A percentile compares a stretch with the other conserved stretches of the same genome.
phyloP scores from a whole-genome alignment of 2,797 vertebrate species.

The Oreochromis mossambicus region DNA sequence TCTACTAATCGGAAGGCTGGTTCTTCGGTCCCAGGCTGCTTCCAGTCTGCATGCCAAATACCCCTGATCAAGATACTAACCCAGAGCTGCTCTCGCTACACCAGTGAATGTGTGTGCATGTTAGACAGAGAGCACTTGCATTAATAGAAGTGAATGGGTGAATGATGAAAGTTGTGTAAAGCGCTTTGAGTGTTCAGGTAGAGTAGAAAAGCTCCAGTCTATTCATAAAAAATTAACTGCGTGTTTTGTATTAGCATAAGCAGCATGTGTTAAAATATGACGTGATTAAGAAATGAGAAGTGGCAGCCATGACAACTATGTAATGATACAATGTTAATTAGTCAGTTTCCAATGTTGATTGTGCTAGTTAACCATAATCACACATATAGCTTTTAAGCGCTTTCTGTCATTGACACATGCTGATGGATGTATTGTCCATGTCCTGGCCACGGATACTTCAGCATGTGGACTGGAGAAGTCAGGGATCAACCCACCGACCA shows the following conservation, averaged over 20 bases:
- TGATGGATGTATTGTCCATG: neutral
- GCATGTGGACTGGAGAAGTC: neutral
- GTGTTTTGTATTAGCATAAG: neutral
- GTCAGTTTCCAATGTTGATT: neutral
- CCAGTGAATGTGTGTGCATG: neutral
- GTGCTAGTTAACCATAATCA: neutral
- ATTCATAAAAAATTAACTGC: neutral
- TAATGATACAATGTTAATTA: neutral
- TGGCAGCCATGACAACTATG: too few relatives aligned
- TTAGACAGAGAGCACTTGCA: rapidly evolving
- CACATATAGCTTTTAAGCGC: neutral
- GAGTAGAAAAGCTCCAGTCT: neutral
- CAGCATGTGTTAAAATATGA: neutral
- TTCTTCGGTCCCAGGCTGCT: neutral
- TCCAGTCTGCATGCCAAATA: neutral
- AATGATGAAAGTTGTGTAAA: neutral
- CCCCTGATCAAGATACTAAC: neutral
- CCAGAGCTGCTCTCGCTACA: neutral
- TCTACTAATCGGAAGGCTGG: neutral
- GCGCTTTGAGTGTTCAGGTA: rapidly evolving
- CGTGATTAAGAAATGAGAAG: neutral
- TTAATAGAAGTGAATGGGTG: neutral
- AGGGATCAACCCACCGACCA: rapidly evolving
- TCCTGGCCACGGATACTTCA: neutral
- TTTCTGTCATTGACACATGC: neutral